Conservation (phyloP, 1,140 invertebrate species). For the Eumaeus atala region DNA sequence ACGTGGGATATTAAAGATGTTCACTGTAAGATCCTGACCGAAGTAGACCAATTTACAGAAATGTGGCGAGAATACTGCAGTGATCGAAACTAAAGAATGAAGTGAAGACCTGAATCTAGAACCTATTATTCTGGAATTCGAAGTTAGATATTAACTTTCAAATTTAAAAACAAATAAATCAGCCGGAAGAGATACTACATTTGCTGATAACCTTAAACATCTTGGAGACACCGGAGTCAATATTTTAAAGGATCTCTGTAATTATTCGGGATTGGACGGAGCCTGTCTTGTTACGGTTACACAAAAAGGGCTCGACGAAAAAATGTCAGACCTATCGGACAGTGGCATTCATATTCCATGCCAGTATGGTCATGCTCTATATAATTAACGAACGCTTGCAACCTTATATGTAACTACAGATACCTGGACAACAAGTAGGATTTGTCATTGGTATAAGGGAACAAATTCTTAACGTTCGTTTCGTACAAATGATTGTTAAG, state of each 20-base stretch:
- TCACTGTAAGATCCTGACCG: background rate
- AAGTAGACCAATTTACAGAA: background rate
- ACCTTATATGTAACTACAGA: conserved; percentile 15
- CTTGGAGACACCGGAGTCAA: conserved; percentile 19
- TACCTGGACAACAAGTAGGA: conserved; percentile 11
- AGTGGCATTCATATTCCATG: conserved; percentile 24
- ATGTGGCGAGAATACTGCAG: background rate
- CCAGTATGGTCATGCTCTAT: conserved; percentile 26
- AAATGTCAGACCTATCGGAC: conserved; percentile 22
- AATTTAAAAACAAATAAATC: conserved; percentile 22
- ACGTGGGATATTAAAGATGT: conserved; percentile 16
- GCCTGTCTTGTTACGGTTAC: conserved; percentile 20
- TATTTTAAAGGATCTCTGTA: conserved; percentile 17
- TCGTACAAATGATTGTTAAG: conserved; percentile 23
- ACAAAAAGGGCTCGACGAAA: conserved; percentile 26
- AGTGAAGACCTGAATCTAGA: background rate
- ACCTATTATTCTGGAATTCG: conserved; percentile 6
- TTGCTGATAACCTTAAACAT: conserved; percentile 21
- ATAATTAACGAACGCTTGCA: conserved; percentile 17
- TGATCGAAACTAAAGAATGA: background rate
- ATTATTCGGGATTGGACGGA: conserved; percentile 24
- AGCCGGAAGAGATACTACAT: conserved; percentile 19
- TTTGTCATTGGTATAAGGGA: conserved; percentile 19
- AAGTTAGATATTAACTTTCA: background rate
- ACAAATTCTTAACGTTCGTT: conserved; percentile 25